Conservation (phyloP, 2,888 invertebrate genomes). For the Hypolimnas misippus region DNA sequence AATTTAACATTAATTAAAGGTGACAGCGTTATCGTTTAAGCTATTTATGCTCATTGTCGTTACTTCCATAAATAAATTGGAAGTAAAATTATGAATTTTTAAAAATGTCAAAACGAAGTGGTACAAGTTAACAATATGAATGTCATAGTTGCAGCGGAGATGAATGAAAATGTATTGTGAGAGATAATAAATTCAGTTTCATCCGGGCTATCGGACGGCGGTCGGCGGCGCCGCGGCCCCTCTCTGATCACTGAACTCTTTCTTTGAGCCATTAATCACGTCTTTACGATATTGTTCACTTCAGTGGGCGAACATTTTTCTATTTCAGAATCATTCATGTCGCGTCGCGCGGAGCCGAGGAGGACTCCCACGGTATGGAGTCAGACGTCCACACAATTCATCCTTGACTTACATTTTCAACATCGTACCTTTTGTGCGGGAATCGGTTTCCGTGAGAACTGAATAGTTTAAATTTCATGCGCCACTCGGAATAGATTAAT, state of each 20-base stretch:
- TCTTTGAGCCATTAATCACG: conserved; percentile 28
- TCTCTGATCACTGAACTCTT: conserved; percentile 16
- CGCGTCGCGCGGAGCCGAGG: conserved; percentile 51
- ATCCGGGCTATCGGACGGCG: neutral
- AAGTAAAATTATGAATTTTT: neutral
- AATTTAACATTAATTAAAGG: neutral
- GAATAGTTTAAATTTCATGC: conserved; percentile 62
- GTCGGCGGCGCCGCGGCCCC: conserved; percentile 16
- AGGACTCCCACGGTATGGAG: conserved; percentile 73
- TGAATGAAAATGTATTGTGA: conserved; percentile 55
- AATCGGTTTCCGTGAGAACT: conserved; percentile 77
- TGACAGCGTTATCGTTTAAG: neutral
- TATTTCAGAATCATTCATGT: conserved; percentile 42
- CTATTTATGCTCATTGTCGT: neutral
- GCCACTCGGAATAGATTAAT: conserved; percentile 56
- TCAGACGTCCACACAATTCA: conserved; percentile 63
- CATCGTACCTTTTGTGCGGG: conserved; percentile 78
- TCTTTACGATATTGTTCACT: conserved; percentile 34
- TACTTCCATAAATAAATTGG: neutral
- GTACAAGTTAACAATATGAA: neutral
- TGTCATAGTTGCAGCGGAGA: conserved; percentile 41
- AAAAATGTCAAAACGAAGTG: neutral
- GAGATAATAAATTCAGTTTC: conserved; percentile 12
- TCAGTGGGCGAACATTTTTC: conserved; percentile 38
- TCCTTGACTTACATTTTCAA: conserved; percentile 80